Base-by-base conservation (phyloP, 2,888 invertebrate species). In the Drosophila dives region DNA sequence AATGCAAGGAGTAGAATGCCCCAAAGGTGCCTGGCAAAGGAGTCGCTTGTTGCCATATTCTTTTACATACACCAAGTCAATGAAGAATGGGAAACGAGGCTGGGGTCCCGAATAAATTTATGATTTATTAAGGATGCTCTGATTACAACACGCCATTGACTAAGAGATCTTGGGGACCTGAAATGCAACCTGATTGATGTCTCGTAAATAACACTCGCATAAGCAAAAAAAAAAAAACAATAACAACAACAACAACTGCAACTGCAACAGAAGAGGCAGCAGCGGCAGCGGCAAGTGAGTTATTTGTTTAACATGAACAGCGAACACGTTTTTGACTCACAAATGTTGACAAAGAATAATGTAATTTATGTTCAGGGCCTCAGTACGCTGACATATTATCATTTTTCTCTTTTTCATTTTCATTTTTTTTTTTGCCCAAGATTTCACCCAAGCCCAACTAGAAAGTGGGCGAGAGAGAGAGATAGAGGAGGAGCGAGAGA, bases 61-160 rank as follows among this genome's bases (percentile, higher is more conserved):
- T 51, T 72, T 88, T 89, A 55, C 55, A 55, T 85, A 85, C 87
- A 89, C 84, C 87, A 81, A 81, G 63, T 64, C 49, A 23, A 45
- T 29, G 38, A 15, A 15, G 3, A 42, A 8, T 38, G 56, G 20
- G 56, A 11, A 6, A 38, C 49, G 54, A 64, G 70, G 75, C 45
- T 45, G 74, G 73, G 65, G 48, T 65, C 56, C 79, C 76, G 91
- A 83, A 91, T 91, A 90, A 91, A 91, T 91, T 90, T 92, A 91
- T 91, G 91, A 91, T 91, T 91, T 91, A 91, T 91, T 91, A 91
- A 91, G 92, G 91, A 91, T 91, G 89, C 87, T 90, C 91, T 91
- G 91, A 91, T 91, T 91, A 91, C 92, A 92, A 91, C 91, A 91
- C 89, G 79, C 61, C 62, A 56, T 54, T 63, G 45, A 48, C 42